A percentile compares a stretch with the other conserved stretches of the same genome.
These are phyloP conservation scores for Rotaria socialis DNA, from an alignment of 2,888 invertebrate species.

Conservation along the genomic window DNA sequence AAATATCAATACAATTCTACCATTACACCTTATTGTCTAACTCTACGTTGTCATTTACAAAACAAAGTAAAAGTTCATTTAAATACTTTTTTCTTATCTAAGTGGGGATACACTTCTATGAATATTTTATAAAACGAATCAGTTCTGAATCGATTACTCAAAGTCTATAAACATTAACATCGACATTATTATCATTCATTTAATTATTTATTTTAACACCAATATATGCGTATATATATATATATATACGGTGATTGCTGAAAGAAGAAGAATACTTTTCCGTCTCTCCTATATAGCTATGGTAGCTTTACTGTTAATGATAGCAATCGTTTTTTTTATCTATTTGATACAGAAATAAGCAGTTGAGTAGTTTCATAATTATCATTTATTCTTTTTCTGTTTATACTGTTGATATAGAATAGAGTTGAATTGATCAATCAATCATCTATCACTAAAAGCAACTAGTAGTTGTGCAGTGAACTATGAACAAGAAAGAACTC, in stretches of 20 bases:
- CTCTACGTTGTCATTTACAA: neutral
- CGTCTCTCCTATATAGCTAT: neutral
- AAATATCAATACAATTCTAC: neutral
- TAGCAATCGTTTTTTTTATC: neutral
- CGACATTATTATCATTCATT: neutral
- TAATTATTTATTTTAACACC: neutral
- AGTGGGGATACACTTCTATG: no score
- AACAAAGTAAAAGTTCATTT: neutral
- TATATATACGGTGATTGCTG: neutral
- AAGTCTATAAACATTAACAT: neutral
- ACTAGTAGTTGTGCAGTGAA: neutral
- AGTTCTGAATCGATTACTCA: neutral
- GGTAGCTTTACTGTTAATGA: neutral
- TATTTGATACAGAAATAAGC: neutral
- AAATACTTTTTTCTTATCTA: neutral
- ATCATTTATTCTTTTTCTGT: neutral
- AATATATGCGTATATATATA: neutral
- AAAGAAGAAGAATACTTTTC: neutral
- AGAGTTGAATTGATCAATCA: slow-evolving; percentile 1
- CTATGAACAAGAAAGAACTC: neutral
- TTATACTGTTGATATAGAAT: neutral
- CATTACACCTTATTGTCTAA: neutral
- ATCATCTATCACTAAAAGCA: neutral
- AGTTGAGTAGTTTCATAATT: neutral
- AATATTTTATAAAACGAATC: no score